A percentile compares a stretch with the other conserved stretches of the same genome.
These are phyloP conservation scores for Cordylochernes scorpioides DNA, from an alignment of 2,888 invertebrate genomes.

Conservation along the genomic window DNA sequence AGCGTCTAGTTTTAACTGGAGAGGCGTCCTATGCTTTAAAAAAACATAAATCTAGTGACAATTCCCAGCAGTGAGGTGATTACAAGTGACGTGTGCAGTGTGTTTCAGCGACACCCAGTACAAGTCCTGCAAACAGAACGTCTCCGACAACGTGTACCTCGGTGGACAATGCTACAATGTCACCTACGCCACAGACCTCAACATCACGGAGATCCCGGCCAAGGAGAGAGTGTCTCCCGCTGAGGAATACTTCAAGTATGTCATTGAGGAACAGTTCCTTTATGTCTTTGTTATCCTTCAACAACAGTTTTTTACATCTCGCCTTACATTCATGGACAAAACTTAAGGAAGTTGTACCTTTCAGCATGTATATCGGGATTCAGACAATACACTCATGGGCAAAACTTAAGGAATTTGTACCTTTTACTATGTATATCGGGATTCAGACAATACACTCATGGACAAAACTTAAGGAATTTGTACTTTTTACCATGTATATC, in stretches of 20 bases:
- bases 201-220: conserved; percentile 1
- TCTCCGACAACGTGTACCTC: neutral
- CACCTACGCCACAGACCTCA: neutral
- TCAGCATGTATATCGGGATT: too few relatives aligned
- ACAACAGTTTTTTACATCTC: neutral
- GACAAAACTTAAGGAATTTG: too few relatives aligned
- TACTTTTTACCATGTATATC: too few relatives aligned
- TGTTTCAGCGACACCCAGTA: conserved; percentile 1
- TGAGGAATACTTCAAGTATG: conserved; percentile 2
- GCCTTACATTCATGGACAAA: neutral
- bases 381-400: too few relatives aligned
- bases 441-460: too few relatives aligned
- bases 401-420: too few relatives aligned
- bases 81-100: neutral
- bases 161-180: conserved; percentile 1
- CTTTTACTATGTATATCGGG: too few relatives aligned
- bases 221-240: neutral
- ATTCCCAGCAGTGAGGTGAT: too few relatives aligned
- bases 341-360: too few relatives aligned
- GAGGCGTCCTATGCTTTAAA: too few relatives aligned
- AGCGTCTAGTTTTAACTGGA: too few relatives aligned
- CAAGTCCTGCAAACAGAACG: neutral
- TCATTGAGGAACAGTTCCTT: neutral
- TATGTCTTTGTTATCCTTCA: neutral
- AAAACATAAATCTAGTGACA: too few relatives aligned